Evolutionary conservation across 2,797 vertebrate species (phyloP).

Genomic region (Steatocranus sp.): DNA sequence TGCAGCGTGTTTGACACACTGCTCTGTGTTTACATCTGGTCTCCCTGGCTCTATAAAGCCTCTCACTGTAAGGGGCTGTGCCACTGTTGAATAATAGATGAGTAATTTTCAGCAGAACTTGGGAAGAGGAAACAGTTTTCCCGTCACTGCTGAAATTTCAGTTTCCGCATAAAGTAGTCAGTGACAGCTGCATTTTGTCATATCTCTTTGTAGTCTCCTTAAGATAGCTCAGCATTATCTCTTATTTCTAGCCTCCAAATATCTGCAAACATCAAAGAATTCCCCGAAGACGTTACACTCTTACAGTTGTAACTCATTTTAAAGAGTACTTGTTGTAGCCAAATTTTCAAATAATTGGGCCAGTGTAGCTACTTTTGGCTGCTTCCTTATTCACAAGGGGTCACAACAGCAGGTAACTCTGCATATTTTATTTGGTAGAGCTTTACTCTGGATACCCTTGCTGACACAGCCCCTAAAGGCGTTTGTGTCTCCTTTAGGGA

Average conservation of each 20-base stretch:
- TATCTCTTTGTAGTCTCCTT: background rate
- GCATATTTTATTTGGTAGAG: background rate
- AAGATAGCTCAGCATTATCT: background rate
- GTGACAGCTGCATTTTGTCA: background rate
- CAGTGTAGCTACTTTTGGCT: background rate
- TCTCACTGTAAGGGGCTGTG: background rate
- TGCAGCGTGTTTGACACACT: slow-evolving; percentile 11
- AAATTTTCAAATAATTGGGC: background rate
- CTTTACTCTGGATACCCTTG: background rate
- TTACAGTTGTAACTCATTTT: background rate
- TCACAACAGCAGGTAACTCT: background rate
- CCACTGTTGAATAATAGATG: background rate
- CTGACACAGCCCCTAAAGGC: background rate
- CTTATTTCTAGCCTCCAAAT: background rate
- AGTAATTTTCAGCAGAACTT: slow-evolving; percentile 5
- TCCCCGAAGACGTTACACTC: background rate
- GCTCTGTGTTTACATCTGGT: background rate
- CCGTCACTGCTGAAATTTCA: background rate
- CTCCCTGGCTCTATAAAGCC: background rate
- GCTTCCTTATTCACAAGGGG: background rate
- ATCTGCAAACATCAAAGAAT: background rate
- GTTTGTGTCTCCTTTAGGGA: background rate
- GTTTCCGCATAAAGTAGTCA: background rate
- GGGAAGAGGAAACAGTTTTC: slow-evolving; percentile 12
- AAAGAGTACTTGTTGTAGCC: background rate